phyloP scores from a whole-genome alignment of 2,113 vertebrate species.

The Oxygymnocypris stewartii region DNA sequence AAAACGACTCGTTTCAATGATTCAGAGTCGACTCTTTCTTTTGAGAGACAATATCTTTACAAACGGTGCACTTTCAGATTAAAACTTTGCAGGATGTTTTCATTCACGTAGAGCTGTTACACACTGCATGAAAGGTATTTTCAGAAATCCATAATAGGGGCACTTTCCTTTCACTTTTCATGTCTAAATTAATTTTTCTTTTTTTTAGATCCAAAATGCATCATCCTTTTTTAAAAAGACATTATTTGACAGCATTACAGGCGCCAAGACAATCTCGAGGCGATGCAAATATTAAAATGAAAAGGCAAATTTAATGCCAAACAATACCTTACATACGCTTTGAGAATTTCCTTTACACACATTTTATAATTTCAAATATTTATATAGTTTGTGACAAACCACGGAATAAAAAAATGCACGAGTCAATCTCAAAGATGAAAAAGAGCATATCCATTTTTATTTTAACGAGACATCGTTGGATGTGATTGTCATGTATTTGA shows the following conservation, averaged over 20 bases:
- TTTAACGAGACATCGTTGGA: constrained; percentile 31
- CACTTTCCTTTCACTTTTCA: no score
- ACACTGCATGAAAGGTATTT: no score
- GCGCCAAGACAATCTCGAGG: not conserved
- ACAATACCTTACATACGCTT: not conserved
- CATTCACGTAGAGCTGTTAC: no score
- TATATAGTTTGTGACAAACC: not conserved
- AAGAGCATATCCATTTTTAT: constrained; percentile 30
- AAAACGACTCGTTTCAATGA: no score
- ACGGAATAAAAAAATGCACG: not conserved
- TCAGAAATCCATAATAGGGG: no score
- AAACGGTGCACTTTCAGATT: no score
- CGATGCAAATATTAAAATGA: not conserved
- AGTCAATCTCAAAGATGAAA: constrained; percentile 40
- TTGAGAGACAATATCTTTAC: no score
- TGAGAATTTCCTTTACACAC: not conserved
- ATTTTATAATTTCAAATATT: not conserved
- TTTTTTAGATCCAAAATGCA: not conserved
- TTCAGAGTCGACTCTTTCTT: no score
- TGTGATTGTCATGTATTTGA: constrained; percentile 61
- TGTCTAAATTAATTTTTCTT: not conserved
- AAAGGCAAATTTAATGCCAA: not conserved
- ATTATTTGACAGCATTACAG: not conserved
- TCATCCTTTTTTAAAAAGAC: not conserved
- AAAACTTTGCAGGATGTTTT: no score